Evolutionary conservation across 2,797 vertebrate genomes (phyloP), one percentile per base, ranked within the genome.

Genomic region (Triplophysa bombifrons): DNA sequence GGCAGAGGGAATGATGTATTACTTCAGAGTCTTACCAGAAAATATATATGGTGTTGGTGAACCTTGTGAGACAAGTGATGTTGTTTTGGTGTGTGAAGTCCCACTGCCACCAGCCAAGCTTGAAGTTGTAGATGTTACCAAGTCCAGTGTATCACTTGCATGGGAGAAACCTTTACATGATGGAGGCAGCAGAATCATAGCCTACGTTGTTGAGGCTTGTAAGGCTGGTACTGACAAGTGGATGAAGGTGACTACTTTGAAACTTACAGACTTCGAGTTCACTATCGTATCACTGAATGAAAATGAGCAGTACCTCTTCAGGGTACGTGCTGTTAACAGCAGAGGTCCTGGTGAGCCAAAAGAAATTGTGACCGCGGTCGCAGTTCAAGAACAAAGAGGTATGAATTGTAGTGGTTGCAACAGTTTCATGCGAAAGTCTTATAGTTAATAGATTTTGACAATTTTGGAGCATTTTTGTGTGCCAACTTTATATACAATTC

Each of bases 131-230:
- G 98, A 99, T 67, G 89, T 96, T 81, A 99, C 97, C 76, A 99
- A 98, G 91, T 96, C 92, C 80, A 95, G 95, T 0, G 96, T 99
- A 56, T 92, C 90, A 20, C 93, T 99, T 74, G 93, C 94, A 73
- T 99, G 98, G 98, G 97, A 98, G 82, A 99, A 99, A 86, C 98
- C 98, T 6, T 93, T 95, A 66, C 96, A 99, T 3, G 98, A 99
- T 69, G 98, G 98, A 17, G 98, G 98, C 71, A 98, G 96, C 91
- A 95, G 98, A 85, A 87, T 99, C 84, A 96, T 93, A 0, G 95
- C 94, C 72, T 99, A 99, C 44, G 80, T 98, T 44, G 92, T 99
- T 27, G 98, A 99, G 88, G 98, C 98, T 85, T 97, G 97, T 91
- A 96, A 90, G 90, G 95, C 95, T 74, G 97, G 96, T 78, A 97